Evolutionary conservation across 1,140 invertebrate genomes (phyloP).

Genomic region (Lucilia cuprina): DNA sequence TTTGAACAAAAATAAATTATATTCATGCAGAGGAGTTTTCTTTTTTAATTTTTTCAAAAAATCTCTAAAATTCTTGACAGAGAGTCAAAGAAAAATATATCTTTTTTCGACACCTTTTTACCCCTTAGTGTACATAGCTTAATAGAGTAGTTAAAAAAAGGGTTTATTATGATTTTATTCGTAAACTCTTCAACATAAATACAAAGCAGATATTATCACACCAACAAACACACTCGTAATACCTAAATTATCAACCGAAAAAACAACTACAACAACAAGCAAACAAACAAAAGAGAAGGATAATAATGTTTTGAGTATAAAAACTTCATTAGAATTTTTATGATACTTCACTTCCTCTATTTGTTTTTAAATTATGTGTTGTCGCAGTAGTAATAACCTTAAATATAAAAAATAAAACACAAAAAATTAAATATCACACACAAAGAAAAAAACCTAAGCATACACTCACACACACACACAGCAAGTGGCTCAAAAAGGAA

Average conservation of each 20-base stretch:
- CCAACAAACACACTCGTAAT: background rate
- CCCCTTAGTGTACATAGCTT: too few species aligned
- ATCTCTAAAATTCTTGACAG: too few species aligned
- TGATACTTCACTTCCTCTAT: constrained; percentile 22
- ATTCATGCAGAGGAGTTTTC: too few species aligned
- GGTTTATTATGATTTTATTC: background rate
- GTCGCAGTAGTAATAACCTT: constrained; percentile 26
- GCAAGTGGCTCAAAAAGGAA: background rate
- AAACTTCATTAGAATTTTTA: constrained; percentile 31
- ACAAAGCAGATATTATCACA: background rate
- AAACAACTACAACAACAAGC: too few species aligned
- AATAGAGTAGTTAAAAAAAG: background rate
- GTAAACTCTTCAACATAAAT: background rate
- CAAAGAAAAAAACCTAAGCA: background rate
- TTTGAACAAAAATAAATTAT: too few species aligned
- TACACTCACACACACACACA: background rate
- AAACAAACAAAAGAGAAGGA: background rate
- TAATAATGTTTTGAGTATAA: background rate
- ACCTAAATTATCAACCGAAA: background rate
- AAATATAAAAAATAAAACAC: background rate
- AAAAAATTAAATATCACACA: background rate
- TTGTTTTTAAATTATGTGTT: constrained; percentile 23
- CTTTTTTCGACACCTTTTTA: too few species aligned
- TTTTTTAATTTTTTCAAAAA: too few species aligned
- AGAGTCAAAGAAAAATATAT: too few species aligned